Evolutionary conservation across 2,888 invertebrate species (phyloP).

Genomic region (Sesia apiformis): DNA sequence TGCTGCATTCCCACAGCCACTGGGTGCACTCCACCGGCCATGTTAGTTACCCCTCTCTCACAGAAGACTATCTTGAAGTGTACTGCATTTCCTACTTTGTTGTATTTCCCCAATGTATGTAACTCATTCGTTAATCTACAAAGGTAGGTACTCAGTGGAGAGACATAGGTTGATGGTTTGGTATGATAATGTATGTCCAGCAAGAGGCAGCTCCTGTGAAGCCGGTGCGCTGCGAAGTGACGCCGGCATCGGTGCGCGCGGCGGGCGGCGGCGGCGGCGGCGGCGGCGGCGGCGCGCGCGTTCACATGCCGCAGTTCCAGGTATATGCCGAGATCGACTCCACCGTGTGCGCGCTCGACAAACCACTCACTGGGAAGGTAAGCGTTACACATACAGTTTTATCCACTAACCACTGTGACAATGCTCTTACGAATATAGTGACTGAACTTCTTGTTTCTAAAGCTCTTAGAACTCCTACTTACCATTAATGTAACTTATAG

Average conservation of each 20-base stretch:
- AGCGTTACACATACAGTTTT: background rate
- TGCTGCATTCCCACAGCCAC: too few species aligned
- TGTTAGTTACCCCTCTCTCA: too few species aligned
- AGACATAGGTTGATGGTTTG: too few species aligned
- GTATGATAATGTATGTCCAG: slow-evolving; percentile 15
- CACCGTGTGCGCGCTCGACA: slow-evolving; percentile 86
- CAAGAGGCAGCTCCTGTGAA: slow-evolving; percentile 55
- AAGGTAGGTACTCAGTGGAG: too few species aligned
- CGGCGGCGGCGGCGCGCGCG: slow-evolving; percentile 17
- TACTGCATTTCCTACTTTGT: too few species aligned
- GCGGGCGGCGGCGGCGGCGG: slow-evolving; percentile 24
- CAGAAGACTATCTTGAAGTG: too few species aligned
- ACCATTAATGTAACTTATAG: too few species aligned
- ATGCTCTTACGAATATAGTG: background rate
- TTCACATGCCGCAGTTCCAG: slow-evolving; percentile 84
- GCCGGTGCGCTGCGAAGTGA: slow-evolving; percentile 87
- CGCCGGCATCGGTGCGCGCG: slow-evolving; percentile 87
- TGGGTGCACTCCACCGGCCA: too few species aligned
- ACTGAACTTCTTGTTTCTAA: background rate
- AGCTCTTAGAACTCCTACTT: too few species aligned
- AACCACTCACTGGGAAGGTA: slow-evolving; percentile 92
- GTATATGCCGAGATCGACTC: slow-evolving; percentile 89
- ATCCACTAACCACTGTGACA: background rate
- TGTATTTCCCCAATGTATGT: too few species aligned
- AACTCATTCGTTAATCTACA: too few species aligned